phyloP scores from a whole-genome alignment of 2,797 vertebrate genomes.

The Protonibea diacanthus region DNA sequence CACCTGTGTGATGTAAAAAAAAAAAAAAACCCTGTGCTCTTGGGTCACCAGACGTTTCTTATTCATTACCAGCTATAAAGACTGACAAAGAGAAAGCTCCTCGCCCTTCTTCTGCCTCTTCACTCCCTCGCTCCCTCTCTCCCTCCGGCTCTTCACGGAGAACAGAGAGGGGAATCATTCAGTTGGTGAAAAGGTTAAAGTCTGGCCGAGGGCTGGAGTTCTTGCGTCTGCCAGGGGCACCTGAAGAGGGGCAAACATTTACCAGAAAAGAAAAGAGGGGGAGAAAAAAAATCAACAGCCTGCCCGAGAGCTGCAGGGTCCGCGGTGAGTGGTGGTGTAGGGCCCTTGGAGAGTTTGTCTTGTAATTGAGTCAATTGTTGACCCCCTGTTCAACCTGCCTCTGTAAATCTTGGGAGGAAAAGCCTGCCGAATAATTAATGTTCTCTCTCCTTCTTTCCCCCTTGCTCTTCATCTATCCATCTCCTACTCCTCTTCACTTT shows the following conservation, averaged over 20 bases:
- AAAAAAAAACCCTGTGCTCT: constrained; percentile 43
- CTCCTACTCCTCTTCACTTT: constrained; percentile 66
- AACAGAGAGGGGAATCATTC: constrained; percentile 72
- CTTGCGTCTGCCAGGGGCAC: constrained; percentile 80
- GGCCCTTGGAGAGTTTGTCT: constrained; percentile 83
- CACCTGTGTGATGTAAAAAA: constrained; percentile 61
- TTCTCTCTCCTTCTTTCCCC: constrained; percentile 57
- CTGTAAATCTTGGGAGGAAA: constrained; percentile 74
- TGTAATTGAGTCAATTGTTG: constrained; percentile 89
- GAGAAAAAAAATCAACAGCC: constrained; percentile 73
- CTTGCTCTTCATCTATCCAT: constrained; percentile 67
- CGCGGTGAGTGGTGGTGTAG: constrained; percentile 73
- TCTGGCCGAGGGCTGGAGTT: constrained; percentile 72
- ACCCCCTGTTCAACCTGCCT: constrained; percentile 82
- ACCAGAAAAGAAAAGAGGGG: constrained; percentile 76
- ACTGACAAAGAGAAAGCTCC: constrained; percentile 78
- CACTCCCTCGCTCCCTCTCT: constrained; percentile 61
- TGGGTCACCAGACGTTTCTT: constrained; percentile 79
- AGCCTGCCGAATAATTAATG: constrained; percentile 83
- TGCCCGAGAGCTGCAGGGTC: constrained; percentile 72
- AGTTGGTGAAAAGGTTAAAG: constrained; percentile 84
- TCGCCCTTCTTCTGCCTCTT: constrained; percentile 79
- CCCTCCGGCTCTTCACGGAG: constrained; percentile 64
- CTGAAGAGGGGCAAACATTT: constrained; percentile 88
- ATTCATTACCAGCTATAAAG: constrained; percentile 80